Evolutionary conservation across 2,888 invertebrate species (phyloP).

Genomic region (Palloptera scutellata): DNA sequence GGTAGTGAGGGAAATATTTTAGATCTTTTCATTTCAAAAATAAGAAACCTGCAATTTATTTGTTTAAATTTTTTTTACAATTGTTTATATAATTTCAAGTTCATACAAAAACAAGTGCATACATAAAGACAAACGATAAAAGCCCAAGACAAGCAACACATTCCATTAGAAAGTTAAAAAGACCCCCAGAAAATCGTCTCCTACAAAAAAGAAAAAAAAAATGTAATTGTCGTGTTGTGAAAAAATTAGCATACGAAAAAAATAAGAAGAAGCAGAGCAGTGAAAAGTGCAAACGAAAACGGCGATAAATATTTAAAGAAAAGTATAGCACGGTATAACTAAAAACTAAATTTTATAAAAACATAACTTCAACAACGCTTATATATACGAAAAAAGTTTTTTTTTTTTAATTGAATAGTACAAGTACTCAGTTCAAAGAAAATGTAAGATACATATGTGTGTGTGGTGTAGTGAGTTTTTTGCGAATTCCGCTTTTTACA

Average conservation of each 20-base stretch:
- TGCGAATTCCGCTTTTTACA: too few relatives aligned
- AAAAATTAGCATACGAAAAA: constrained; percentile 42
- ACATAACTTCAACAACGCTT: constrained; percentile 11
- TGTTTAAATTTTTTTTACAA: constrained; percentile 35
- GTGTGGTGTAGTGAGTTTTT: too few relatives aligned
- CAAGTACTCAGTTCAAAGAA: constrained; percentile 11
- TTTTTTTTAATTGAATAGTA: constrained; percentile 18
- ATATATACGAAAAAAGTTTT: constrained; percentile 17
- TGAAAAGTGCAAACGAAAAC: constrained; percentile 27
- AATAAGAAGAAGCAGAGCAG: constrained; percentile 19
- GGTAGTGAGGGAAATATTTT: constrained; percentile 18
- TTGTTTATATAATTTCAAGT: constrained; percentile 17
- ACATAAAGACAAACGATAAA: constrained; percentile 13
- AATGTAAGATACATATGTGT: constrained; percentile 17
- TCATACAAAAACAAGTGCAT: constrained; percentile 14
- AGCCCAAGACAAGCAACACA: constrained; percentile 26
- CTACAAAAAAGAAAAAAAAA: constrained; percentile 21
- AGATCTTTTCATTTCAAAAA: constrained; percentile 21
- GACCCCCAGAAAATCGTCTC: background rate
- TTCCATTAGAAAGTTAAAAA: constrained; percentile 36
- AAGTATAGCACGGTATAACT: background rate
- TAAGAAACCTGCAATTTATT: constrained; percentile 36
- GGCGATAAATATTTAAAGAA: constrained; percentile 10
- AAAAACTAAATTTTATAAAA: constrained; percentile 15
- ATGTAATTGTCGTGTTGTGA: constrained; percentile 44